Evolutionary conservation across 2,888 invertebrate genomes (phyloP), one percentile per base, ranked within the genome.

Genomic region (Chloroclystis v-ata): DNA sequence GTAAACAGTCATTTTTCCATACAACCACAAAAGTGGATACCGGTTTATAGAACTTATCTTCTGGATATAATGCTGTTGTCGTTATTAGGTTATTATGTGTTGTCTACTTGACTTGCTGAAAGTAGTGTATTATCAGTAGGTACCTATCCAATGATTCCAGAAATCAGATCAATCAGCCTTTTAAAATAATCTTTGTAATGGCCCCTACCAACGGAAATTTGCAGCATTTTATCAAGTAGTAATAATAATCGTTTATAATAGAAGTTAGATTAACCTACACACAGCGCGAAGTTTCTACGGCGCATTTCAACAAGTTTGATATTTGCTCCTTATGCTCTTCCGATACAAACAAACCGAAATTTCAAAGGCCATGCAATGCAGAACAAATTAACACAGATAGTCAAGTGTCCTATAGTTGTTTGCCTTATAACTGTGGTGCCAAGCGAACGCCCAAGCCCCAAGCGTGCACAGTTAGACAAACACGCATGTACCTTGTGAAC

Each of bases 341-440:
- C 69, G 61, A 65, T 30, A 54, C 60, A 66, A 68, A 75, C 72
- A 75, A 74, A 69, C 64, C 43, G 10, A 16, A 45, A 37, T 49
- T 45, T 37, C 42, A 44, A 28, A 37, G 12, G 42, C 49, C 37
- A 44, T 37, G 72, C 75, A 74, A 74, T 77, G 75, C 76, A 73
- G 78, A 78, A 79, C 80, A 81, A 82, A 82, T 81, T 78, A 82
- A 82, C 84, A 83, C 75, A 78, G 75, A 79, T 82, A 75, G 72
- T 69, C 64, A 65, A 73, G 71, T 63, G 70, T 58, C 51, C 49
- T 38, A 46, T 45, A 59, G 53, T 33, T 84, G 76, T 84, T 84
- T 84, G 79, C 78, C 69, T 67, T 50, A 42, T 82, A 83, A 82
- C 82, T 82, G 83, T 82, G 66, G 61, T 76, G 77, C 78, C 78